Evolutionary conservation across 2,113 vertebrate genomes (phyloP), one percentile per base, ranked within the genome.

Genomic region (Passer montanus): DNA sequence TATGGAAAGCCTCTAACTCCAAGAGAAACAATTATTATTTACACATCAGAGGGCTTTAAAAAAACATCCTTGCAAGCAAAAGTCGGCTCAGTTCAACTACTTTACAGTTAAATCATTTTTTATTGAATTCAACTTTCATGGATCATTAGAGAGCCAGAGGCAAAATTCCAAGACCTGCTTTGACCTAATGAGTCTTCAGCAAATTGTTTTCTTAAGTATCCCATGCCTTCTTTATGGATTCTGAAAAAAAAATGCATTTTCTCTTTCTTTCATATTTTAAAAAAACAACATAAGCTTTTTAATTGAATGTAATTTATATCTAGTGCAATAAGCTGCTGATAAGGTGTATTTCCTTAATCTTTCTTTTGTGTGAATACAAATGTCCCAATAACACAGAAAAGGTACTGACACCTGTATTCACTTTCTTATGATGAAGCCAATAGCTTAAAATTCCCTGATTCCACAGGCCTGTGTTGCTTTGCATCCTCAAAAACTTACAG

Each of bases 121-220:
- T 98, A 98, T 98, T 97, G 98, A 98, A 97, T 98, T 98, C 94
- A 97, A 83, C 94, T 98, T 98, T 98, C 98, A 97, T 96, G 98
- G 98, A 96, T 97, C 98, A 97, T 98, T 98, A 98, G 94, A 97
- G 91, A 94, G 93, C 97, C 84, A 92, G 91, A 97, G 95, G 95
- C 95, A 97, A 94, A 94, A 97, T 95, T 98, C 95, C 92, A 97
- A 94, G 92, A 93, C 85, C 96, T 72, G 67, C 88, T 97, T 97
- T 86, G 96, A 90, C 97, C 98, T 98, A 98, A 98, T 98, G 96
- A 98, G 93, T 96, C 93, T 96, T 97, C 95, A 95, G 95, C 79
- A 98, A 98, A 98, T 95, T 97, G 97, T 96, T 97, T 97, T 96
- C 92, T 97, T 97, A 95, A 81, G 84, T 62, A 96, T 90, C 69